Base-by-base conservation (phyloP, 2,797 vertebrate species). In the Eremophila alpestris region DNA sequence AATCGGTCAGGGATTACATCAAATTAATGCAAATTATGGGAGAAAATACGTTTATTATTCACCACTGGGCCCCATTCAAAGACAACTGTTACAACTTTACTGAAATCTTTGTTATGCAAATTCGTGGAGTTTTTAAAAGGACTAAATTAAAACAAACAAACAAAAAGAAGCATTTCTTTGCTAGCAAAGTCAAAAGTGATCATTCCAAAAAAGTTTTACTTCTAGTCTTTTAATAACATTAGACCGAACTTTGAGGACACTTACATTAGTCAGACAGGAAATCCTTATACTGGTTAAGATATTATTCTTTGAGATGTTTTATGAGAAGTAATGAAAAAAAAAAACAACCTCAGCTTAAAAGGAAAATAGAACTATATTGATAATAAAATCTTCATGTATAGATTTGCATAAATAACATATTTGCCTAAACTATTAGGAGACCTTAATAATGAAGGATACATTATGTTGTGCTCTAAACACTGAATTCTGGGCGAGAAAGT, bases 101-200 rank as follows among this genome's bases (percentile, higher is more conserved):
- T 51, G 29, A 67, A 89, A 70, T 34, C 11, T 51, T 73, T n/a
- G 19, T 30, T 71, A 64, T 11, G 7, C 1, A 70, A 81, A 59
- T 48, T 21, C 6, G 4, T n/a, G 22, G 32, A 65, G 4, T 23
- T 83, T 62, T 65, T 40, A 7, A 11, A 29, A 55, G 36, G 16
- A 29, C 4, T 3, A 76, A n/a, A 45, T 24, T 5, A 10, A 23
- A 38, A n/a, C 13, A 19, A 16, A 41, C 11, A 23, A 14, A 38
- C 6, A 29, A 20, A 12, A 12, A 22, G 41, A 21, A 1, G 0
- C 13, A 67, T 38, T 38, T 2, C 14, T 49, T 74, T 87, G 6
- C 3, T 65, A 30, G 8, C 4, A 76, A 78, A 68, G 14, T 1
- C 32, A 78, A 86, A 70, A 18, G 12, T 0, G 0, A 68, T 0